Percentiles rank a stretch among this genome's conserved stretches.
Conservation (phyloP, 2,113 vertebrate genomes). For the Nettapus auritus region DNA sequence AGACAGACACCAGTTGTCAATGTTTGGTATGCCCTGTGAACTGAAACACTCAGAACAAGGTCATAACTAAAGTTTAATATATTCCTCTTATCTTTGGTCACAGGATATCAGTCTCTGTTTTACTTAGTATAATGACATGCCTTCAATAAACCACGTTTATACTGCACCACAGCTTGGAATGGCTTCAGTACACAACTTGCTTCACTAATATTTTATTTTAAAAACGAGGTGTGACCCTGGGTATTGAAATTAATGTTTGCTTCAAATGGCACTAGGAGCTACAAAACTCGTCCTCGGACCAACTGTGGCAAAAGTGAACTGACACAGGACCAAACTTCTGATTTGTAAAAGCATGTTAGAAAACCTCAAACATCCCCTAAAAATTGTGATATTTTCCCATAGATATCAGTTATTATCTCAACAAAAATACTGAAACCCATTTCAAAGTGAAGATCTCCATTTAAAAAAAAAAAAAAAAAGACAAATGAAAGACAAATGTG, state of each 20-base stretch:
- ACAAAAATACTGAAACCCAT: no score
- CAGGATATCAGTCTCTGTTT: neutral
- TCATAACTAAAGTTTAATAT: neutral
- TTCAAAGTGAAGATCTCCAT: no score
- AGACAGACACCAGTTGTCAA: neutral
- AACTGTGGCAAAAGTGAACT: no score
- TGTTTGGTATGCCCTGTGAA: neutral
- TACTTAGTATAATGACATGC: neutral
- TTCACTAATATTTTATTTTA: neutral
- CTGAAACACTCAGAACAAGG: neutral
- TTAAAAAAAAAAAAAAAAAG: no score
- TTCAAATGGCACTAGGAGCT: slow-evolving; percentile 24
- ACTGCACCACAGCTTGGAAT: neutral
- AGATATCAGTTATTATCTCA: no score
- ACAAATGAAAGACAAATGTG: no score
- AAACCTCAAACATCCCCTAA: no score
- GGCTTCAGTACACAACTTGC: neutral
- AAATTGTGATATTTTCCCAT: no score
- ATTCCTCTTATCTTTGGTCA: neutral
- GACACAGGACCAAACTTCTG: no score
- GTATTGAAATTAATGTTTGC: neutral
- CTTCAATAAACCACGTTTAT: neutral
- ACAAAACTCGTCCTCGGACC: no score
- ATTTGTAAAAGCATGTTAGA: no score
- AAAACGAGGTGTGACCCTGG: neutral